Percentiles rank a stretch among this genome's conserved stretches.
These are phyloP conservation scores for Haplochromis burtoni DNA, from an alignment of 2,113 vertebrate genomes.

Conservation along the genomic window DNA sequence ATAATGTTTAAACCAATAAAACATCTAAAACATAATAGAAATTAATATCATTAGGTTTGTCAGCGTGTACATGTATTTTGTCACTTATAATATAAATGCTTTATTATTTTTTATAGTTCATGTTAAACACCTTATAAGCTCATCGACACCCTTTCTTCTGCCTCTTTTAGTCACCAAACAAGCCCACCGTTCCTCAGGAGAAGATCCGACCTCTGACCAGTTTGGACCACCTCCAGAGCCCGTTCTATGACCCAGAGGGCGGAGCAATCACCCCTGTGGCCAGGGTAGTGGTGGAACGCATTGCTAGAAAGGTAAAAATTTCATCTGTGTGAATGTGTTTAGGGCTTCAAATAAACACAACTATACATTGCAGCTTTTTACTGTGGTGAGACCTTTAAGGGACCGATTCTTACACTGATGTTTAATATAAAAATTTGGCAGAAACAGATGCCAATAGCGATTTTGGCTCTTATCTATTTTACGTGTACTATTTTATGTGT, in stretches of 20 bases:
- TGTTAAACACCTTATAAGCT: neutral
- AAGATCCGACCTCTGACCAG: conserved; percentile 92
- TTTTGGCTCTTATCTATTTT: neutral
- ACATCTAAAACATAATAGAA: neutral
- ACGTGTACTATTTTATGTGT: neutral
- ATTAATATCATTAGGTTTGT: rapidly evolving
- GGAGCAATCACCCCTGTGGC: conserved; percentile 85
- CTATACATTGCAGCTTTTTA: rapidly evolving
- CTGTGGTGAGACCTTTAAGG: rapidly evolving
- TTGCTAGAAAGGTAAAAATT: conserved; percentile 85
- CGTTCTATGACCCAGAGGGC: conserved; percentile 90
- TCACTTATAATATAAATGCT: neutral
- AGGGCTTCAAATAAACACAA: rapidly evolving
- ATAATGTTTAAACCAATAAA: neutral
- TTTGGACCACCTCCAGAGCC: conserved; percentile 91
- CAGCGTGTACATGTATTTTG: neutral
- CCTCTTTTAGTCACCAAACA: conserved; percentile 85
- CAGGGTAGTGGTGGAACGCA: conserved; percentile 87
- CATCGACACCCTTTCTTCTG: neutral
- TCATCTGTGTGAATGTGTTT: neutral
- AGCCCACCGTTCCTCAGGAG: conserved; percentile 87
- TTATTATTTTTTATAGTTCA: neutral
- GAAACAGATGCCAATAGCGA: neutral
- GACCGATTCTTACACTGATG: neutral
- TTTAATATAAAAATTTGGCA: neutral